Conservation (phyloP, 2,888 invertebrate genomes). For the Cyclophora punctaria region DNA sequence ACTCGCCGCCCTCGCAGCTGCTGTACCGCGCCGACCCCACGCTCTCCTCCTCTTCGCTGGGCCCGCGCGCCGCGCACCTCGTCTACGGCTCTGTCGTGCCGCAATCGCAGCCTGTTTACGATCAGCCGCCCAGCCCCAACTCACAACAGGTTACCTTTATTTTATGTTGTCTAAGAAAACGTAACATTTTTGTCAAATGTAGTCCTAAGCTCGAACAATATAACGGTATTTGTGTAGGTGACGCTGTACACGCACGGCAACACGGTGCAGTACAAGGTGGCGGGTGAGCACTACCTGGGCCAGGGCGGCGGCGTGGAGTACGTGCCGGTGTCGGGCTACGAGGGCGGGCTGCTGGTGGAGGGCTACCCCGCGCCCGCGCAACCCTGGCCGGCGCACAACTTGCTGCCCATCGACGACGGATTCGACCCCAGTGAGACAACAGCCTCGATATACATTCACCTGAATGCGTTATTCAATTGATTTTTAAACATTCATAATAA, state of each 20-base stretch:
- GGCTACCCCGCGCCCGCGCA: slow-evolving; percentile 55
- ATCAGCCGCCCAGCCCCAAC: slow-evolving; percentile 73
- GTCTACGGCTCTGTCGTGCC: slow-evolving; percentile 62
- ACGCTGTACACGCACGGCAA: slow-evolving; percentile 73
- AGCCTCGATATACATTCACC: no score
- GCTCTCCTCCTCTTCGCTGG: slow-evolving; percentile 76
- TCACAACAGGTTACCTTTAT: slow-evolving; percentile 62
- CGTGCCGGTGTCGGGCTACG: slow-evolving; percentile 65
- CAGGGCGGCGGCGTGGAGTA: slow-evolving; percentile 60
- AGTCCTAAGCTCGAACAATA: background rate
- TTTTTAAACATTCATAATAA: no score
- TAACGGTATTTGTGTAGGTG: slow-evolving; percentile 42
- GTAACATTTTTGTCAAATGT: background rate
- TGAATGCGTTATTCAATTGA: no score
- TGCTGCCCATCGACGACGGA: slow-evolving; percentile 63
- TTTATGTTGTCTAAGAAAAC: background rate
- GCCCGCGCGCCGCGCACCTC: slow-evolving; percentile 67
- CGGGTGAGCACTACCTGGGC: slow-evolving; percentile 57
- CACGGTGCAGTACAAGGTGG: slow-evolving; percentile 74
- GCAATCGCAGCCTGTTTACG: slow-evolving; percentile 66
- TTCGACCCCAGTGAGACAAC: slow-evolving; percentile 61
- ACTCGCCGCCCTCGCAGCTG: slow-evolving; percentile 73
- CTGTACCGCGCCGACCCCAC: slow-evolving; percentile 81
- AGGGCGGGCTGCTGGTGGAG: slow-evolving; percentile 62
- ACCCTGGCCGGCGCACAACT: slow-evolving; percentile 62